Evolutionary conservation across 64 coral and sea anemone species (phyloP), one percentile per base, ranked within the genome.

Genomic region (Stylophora pistillata): DNA sequence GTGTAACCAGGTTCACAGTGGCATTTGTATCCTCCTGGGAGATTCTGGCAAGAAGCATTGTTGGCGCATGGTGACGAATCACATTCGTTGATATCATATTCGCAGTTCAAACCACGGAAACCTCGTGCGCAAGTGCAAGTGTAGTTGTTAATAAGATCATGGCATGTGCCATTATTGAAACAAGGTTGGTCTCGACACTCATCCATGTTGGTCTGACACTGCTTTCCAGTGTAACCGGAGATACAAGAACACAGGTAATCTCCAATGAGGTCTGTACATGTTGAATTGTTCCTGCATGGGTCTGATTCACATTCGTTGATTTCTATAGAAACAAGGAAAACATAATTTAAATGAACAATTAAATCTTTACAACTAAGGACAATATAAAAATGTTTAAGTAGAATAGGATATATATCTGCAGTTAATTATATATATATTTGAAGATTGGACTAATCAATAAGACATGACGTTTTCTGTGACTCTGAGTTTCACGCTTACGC

Each of bases 131-230:
- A 95, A 17, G 20, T 84, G 55, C 94, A 95, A n/a, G 74, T 92
- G 28, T 92, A 89, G 20, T 76, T 84, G 79, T 95, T 95, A 3
- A 95, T 13, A 10, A 79, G 71, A 41, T 95, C 94, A 4, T 89
- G 85, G 41, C 94, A 95, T 62, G 85, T 88, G 23, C 53, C 94
- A 31, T 92, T 89, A 28, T 95, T 85, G 41, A 89, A 74, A 77
- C 94, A 95, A 73, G 94, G 94, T 30, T 85, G 53, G n/a, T 33
- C 68, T 33, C 83, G 86, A 30, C 94, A 95, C 30, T 95, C 94
- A 30, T 95, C 86, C 58, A 95, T 92, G 53, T 92, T 79, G 53
- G 61, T 55, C 47, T 89, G 55, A 17, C 91, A 93, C 56, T 83
- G 78, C 78, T 89, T 93, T 11, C 86, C 91, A 32, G 77, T 84